Base-by-base conservation (phyloP, 2,113 vertebrate species). In the Chitala chitala region DNA sequence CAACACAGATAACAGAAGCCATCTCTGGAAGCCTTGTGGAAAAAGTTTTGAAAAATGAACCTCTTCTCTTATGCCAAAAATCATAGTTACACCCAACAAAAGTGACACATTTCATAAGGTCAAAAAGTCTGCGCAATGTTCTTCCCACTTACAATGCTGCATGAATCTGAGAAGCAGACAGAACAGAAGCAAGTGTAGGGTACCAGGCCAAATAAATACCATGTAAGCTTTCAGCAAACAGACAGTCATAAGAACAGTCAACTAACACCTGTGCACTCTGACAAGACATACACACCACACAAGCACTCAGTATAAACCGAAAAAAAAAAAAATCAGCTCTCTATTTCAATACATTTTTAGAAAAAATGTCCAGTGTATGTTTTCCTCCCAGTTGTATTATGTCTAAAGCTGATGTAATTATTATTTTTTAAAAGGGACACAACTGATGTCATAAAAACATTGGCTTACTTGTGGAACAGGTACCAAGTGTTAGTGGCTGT, bases 181-280 rank as follows among this genome's bases (percentile, higher is more conserved):
- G 31, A 5, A 69, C 33, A 63, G 68, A 69, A 7, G 54, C 53
- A 51, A 69, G 68, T 69, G 68, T 22, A 42, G 68, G 24, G 50
- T 69, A 31, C 24, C 50, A 26, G 46, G 26, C 68, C 29, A 9
- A 33, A 40, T 10, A 66, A 13, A 46, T 22, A 66, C 31, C 59
- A n/a, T n/a, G 42, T 46, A 29, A 69, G 46, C 48, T 69, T 51
- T 51, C 24, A 53, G 68, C 26, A 33, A 42, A 50, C 46, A 36
- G 29, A 33, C 40, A 69, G 10, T 2, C 5, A 51, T 7, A 31
- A 48, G 36, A 69, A 69, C 12, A n/a, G n/a, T n/a, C n/a, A n/a
- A n/a, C n/a, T n/a, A n/a, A n/a, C n/a, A n/a, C n/a, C n/a, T 20
- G 68, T 20, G 29, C 44, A 51, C 46, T 53, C 24, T 20, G 22